Base-by-base conservation (phyloP, 1,140 invertebrate species). In the Bombus waltoni region DNA sequence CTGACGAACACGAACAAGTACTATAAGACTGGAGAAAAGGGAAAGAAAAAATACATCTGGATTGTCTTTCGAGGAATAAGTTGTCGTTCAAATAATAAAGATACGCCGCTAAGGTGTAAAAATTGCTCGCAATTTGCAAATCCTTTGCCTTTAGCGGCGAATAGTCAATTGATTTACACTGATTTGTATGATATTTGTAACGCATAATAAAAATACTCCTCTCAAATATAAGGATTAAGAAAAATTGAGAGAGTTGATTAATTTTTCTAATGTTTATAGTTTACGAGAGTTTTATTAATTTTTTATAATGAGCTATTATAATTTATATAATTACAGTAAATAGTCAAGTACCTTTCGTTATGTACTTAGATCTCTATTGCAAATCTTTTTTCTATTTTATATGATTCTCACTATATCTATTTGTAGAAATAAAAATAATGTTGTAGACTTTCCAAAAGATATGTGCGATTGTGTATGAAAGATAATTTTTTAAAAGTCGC, bases 1-100 rank as follows among this genome's bases (percentile, higher is more conserved):
- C 73, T 35, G 1, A 10, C 18, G 18, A 66, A 25, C 81, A 83
- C 81, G 81, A 83, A 76, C 47, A 22, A 18, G 32, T 18, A 38
- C 35, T 32, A 25, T n/a, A 18, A 81, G 22, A 42, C 25, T 32
- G 3, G 15, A 11, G 35, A 25, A 40, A 76, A 75, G 22, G 28
- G 35, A 76, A 35, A 57, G 22, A 75, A 57, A 32, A 44, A 42
- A 6, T 40, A 18, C 11, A 70, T 5, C 10, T 70, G 38, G 68
- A 70, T 42, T 15, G 28, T 44, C 40, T 8, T 22, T 72, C 47
- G 47, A 8, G 47, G 47, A 22, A 53, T 53, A 53, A 53, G 18
- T 53, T 53, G 47, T 53, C 18, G 47, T 53, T 22, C 4, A 28
- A 10, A 28, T 10, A 11, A 71, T 0, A 71, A 68, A 68, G 35